Evolutionary conservation across 2,888 invertebrate genomes (phyloP).

Genomic region (Conops quadrifasciatus): DNA sequence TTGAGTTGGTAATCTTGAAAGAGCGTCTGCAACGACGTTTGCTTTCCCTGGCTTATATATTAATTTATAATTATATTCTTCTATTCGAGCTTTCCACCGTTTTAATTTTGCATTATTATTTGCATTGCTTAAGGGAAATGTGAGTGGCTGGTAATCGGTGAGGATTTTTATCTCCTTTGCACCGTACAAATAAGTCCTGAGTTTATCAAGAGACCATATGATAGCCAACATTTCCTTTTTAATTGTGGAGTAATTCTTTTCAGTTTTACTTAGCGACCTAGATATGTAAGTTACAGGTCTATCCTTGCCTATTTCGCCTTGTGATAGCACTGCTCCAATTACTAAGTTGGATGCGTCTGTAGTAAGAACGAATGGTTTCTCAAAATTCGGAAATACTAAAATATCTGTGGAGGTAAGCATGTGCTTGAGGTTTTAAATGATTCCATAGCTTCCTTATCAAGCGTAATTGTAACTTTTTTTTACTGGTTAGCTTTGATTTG

Average conservation of each 20-base stretch:
- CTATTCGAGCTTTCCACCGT: neutral
- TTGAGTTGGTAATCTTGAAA: constrained; percentile 26
- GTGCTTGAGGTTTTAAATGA: constrained; percentile 36
- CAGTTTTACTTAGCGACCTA: constrained; percentile 30
- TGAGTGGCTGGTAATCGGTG: constrained; percentile 27
- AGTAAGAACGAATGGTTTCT: constrained; percentile 40
- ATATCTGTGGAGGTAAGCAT: constrained; percentile 36
- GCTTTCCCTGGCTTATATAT: neutral
- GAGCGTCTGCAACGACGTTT: constrained; percentile 3
- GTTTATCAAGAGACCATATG: constrained; percentile 33
- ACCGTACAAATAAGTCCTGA: constrained; percentile 30
- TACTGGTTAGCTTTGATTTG: constrained; percentile 34
- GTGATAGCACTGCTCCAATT: constrained; percentile 38
- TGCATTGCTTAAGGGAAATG: neutral
- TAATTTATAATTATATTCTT: constrained; percentile 2
- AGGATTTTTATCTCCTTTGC: constrained; percentile 33
- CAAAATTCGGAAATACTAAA: constrained; percentile 41
- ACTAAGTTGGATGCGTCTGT: constrained; percentile 42
- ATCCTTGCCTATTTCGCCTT: constrained; percentile 35
- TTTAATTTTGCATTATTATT: too few species aligned
- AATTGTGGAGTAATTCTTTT: constrained; percentile 32
- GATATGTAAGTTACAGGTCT: constrained; percentile 30
- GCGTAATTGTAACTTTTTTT: constrained; percentile 24
- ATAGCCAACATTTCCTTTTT: constrained; percentile 40
- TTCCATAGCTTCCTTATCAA: constrained; percentile 25